phyloP scores from a whole-genome alignment of 2,113 vertebrate genomes.

The Nettapus auritus region DNA sequence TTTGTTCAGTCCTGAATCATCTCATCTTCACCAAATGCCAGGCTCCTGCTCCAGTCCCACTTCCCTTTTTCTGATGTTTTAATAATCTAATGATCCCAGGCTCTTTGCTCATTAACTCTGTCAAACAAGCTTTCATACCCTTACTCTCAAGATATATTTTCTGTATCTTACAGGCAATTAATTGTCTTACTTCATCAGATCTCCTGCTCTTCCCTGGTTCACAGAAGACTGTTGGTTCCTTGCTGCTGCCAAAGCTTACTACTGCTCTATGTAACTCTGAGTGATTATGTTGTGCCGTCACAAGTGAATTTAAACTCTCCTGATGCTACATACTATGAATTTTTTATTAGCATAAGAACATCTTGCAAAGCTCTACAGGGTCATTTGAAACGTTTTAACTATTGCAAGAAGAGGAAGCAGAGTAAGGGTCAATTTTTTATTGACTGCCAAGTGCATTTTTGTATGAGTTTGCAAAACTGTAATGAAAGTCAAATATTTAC shows the following conservation, averaged over 20 bases:
- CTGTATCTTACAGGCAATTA: not conserved
- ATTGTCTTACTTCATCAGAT: not conserved
- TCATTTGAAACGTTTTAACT: not conserved
- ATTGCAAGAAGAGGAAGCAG: not conserved
- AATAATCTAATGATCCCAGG: not conserved
- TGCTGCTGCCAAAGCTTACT: not conserved
- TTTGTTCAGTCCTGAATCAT: not conserved
- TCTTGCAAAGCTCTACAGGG: not conserved
- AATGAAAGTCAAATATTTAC: not conserved
- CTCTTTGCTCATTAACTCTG: not conserved
- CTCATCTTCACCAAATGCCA: not conserved
- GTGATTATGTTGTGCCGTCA: not conserved
- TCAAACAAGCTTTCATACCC: not conserved
- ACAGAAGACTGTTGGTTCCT: not conserved
- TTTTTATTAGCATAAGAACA: not conserved
- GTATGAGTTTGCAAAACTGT: not conserved
- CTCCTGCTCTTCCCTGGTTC: not conserved
- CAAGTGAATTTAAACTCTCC: not conserved
- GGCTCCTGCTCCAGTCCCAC: not conserved
- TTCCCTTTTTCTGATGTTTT: not conserved
- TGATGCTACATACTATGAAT: not conserved
- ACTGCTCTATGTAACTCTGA: not conserved
- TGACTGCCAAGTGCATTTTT: not conserved
- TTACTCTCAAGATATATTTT: not conserved
- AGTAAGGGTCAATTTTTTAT: not conserved